These are phyloP conservation scores for Pegoplata infirma DNA, from an alignment of 2,888 invertebrate species.

Conservation along the genomic window DNA sequence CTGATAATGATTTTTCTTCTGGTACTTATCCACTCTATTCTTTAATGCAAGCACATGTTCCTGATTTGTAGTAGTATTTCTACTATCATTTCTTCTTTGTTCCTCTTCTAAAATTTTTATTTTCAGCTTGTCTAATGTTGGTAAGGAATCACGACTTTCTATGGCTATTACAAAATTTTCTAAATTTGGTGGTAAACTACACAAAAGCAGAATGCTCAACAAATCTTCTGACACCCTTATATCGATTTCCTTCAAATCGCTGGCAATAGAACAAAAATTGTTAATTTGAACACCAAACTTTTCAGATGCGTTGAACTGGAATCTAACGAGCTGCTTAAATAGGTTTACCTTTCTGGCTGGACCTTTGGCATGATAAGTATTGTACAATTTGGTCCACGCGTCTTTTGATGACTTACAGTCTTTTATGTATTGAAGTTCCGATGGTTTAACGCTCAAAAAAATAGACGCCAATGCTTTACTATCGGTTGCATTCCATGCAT, in stretches of 20 bases:
- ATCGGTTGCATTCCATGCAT: slow-evolving; percentile 7
- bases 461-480: slow-evolving; percentile 29
- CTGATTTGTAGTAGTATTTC: background rate
- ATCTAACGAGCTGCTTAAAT: slow-evolving; percentile 4
- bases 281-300: slow-evolving; percentile 19
- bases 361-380: slow-evolving; percentile 3
- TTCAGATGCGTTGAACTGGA: slow-evolving; percentile 1
- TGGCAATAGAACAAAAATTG: slow-evolving; percentile 10
- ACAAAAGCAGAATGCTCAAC: background rate
- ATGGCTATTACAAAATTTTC: slow-evolving; percentile 33
- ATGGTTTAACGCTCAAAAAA: slow-evolving; percentile 13
- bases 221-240: background rate
- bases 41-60: background rate
- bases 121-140: slow-evolving; percentile 4
- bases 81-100: background rate
- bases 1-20: too few species aligned
- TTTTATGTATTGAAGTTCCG: slow-evolving; percentile 1
- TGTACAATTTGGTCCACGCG: background rate
- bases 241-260: slow-evolving; percentile 7
- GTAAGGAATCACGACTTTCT: slow-evolving; percentile 9
- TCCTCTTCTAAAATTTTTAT: slow-evolving; percentile 20
- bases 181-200: slow-evolving; percentile 27
- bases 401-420: slow-evolving; percentile 5
- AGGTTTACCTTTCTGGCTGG: slow-evolving; percentile 11
- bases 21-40: background rate